These are phyloP conservation scores for Holotrichia oblita DNA, from an alignment of 1,140 invertebrate species.

Conservation along the genomic window DNA sequence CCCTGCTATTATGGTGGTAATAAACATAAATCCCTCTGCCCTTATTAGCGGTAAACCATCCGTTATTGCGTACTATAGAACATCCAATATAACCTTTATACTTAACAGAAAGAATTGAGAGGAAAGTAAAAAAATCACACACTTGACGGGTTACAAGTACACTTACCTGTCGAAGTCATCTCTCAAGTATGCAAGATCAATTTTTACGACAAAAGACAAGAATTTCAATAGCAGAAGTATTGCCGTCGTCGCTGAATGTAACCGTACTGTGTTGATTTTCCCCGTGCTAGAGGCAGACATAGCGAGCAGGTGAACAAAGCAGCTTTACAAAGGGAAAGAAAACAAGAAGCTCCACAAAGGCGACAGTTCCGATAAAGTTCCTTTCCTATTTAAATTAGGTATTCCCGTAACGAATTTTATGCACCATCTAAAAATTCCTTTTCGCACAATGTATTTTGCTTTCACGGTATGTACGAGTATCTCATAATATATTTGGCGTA, in stretches of 20 bases:
- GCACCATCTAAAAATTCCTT: too few species aligned
- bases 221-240: constrained; percentile 41
- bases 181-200: constrained; percentile 36
- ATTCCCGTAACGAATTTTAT: too few species aligned
- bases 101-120: background rate
- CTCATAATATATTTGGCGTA: too few species aligned
- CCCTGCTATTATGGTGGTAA: too few species aligned
- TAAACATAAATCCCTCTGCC: too few species aligned
- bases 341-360: background rate
- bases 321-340: background rate
- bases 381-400: background rate
- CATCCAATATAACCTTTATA: background rate
- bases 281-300: background rate
- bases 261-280: background rate
- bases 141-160: constrained; percentile 33
- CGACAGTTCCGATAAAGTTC: background rate
- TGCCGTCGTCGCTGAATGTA: background rate
- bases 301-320: background rate
- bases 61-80: too few species aligned
- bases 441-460: too few species aligned
- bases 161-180: constrained; percentile 26
- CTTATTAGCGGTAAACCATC: too few species aligned
- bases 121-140: background rate
- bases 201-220: constrained; percentile 43
- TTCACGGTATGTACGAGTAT: too few species aligned